Evolutionary conservation across 2,888 invertebrate genomes (phyloP).

Genomic region (Melieria picta): DNA sequence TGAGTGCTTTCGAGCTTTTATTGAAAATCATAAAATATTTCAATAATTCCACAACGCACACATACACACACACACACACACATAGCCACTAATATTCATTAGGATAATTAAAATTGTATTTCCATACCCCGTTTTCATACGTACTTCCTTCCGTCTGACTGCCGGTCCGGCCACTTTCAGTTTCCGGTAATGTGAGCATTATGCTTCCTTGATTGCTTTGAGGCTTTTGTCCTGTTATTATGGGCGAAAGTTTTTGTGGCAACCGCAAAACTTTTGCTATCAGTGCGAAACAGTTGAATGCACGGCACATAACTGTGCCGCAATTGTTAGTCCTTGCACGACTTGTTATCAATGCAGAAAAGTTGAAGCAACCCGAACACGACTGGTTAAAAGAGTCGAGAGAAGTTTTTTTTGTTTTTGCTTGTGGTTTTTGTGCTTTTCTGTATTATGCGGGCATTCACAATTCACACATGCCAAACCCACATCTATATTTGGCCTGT

Average conservation of each 20-base stretch:
- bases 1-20: no score
- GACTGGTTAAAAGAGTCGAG: no score
- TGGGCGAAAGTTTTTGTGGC: slow-evolving; percentile 20
- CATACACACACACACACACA: slow-evolving; percentile 37
- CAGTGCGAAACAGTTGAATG: slow-evolving; percentile 19
- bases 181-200: slow-evolving; percentile 31
- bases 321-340: no score
- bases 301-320: not conserved
- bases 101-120: slow-evolving; percentile 57
- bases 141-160: slow-evolving; percentile 8
- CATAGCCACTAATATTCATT: slow-evolving; percentile 48
- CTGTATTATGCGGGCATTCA: no score
- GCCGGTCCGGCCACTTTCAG: slow-evolving; percentile 5
- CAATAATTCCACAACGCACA: slow-evolving; percentile 10
- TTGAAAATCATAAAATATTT: not conserved
- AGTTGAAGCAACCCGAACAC: no score
- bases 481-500: no score
- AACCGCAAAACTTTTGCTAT: slow-evolving; percentile 29
- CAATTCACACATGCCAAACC: no score
- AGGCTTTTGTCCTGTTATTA: slow-evolving; percentile 39
- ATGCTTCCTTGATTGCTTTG: slow-evolving; percentile 37
- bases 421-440: no score
- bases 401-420: no score
- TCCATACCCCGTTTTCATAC: not conserved
- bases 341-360: no score